A percentile compares a stretch with the other conserved stretches of the same genome.
Evolutionary conservation across 2,888 invertebrate species (phyloP).

Genomic region (Clostera curtula): DNA sequence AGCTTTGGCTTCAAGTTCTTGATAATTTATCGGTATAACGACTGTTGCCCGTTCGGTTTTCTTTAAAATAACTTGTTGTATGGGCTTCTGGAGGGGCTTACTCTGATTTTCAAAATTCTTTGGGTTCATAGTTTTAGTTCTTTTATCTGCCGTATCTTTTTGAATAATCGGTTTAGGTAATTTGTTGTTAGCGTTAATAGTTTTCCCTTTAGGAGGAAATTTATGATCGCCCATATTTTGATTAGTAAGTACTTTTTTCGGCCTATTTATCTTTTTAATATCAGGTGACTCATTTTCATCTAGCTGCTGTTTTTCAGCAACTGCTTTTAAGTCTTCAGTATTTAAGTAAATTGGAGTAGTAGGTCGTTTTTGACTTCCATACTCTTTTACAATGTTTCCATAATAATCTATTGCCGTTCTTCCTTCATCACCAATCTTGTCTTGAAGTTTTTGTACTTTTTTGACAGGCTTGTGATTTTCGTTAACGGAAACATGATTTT

Average conservation of each 20-base stretch:
- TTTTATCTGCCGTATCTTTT: constrained; percentile 22
- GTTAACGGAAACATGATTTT: constrained; percentile 18
- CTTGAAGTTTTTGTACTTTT: constrained; percentile 34
- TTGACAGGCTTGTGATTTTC: constrained; percentile 24
- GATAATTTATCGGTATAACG: constrained; percentile 66
- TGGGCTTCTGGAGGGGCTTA: constrained; percentile 30
- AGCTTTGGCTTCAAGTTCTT: constrained; percentile 76
- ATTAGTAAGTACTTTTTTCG: constrained; percentile 26
- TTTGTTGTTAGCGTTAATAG: constrained; percentile 26
- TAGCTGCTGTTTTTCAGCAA: constrained; percentile 67
- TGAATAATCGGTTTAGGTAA: constrained; percentile 17
- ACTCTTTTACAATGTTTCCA: constrained; percentile 84
- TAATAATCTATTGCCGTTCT: constrained; percentile 86
- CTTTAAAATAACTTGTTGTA: constrained; percentile 48
- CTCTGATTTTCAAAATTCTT: constrained; percentile 23
- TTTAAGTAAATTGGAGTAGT: constrained; percentile 74
- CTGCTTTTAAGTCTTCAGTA: constrained; percentile 76
- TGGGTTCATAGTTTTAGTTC: constrained; percentile 9
- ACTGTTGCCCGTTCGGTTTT: constrained; percentile 62
- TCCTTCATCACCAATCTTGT: constrained; percentile 77
- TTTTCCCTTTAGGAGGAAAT: constrained; percentile 22
- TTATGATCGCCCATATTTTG: constrained; percentile 28
- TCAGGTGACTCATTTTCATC: constrained; percentile 34
- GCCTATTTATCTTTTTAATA: constrained; percentile 25
- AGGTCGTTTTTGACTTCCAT: constrained; percentile 71